phyloP scores from a whole-genome alignment of 2,797 vertebrate genomes.

The Enteromius anoplus region DNA sequence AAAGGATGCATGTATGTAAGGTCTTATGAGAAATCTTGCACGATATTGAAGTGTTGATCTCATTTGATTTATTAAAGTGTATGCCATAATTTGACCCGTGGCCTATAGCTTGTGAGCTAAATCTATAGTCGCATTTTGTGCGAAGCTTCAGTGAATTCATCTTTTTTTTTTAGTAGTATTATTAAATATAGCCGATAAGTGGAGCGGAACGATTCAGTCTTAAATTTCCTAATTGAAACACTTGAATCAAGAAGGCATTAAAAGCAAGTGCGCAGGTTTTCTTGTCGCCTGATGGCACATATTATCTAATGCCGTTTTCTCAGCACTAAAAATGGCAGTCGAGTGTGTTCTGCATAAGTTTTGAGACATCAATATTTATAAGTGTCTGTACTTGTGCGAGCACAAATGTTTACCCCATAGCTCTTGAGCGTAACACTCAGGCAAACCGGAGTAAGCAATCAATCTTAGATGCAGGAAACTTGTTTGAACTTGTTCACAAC shows the following conservation, averaged over 20 bases:
- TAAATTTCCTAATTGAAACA: background rate
- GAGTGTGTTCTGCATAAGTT: constrained; percentile 31
- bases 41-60: constrained; percentile 39
- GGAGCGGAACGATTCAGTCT: background rate
- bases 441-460: constrained; percentile 29
- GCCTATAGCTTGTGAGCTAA: constrained; percentile 53
- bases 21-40: constrained; percentile 34
- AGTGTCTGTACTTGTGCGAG: constrained; percentile 39
- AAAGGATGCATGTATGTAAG: constrained; percentile 55
- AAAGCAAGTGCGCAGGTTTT: constrained; percentile 7
- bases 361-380: constrained; percentile 37
- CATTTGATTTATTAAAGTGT: constrained; percentile 55
- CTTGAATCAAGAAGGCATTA: constrained; percentile 2
- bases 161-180: background rate
- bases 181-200: constrained; percentile 20
- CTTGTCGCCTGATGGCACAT: constrained; percentile 15
- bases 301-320: constrained; percentile 14
- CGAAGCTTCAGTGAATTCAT: constrained; percentile 5
- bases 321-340: constrained; percentile 19
- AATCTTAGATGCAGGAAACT: constrained; percentile 13
- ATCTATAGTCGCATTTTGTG: constrained; percentile 43
- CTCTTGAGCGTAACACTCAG: constrained; percentile 22
- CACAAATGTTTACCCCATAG: constrained; percentile 36
- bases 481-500: constrained; percentile 17
- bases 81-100: constrained; percentile 58